phyloP scores from a whole-genome alignment of 2,797 vertebrate genomes.

The Clarias platycephalus region DNA sequence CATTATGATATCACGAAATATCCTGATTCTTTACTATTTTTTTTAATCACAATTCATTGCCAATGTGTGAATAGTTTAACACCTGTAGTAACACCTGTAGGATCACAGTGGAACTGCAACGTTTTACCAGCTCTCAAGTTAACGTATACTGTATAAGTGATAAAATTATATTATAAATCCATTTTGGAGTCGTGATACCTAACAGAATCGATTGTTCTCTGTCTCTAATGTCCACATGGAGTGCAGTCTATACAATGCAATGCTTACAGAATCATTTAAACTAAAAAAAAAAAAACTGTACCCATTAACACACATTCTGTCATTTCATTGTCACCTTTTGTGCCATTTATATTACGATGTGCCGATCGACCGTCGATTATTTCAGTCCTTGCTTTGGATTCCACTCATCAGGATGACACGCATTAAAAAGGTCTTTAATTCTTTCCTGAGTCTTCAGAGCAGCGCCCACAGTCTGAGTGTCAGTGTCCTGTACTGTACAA shows the following conservation, averaged over 20 bases:
- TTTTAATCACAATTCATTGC: no score
- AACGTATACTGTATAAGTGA: no score
- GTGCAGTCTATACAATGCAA: neutral
- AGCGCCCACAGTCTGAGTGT: neutral
- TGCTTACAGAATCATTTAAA: neutral
- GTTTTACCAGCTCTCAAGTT: no score
- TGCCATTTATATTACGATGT: neutral
- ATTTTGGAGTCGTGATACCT: no score
- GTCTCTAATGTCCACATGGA: neutral
- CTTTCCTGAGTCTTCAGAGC: constrained; percentile 11
- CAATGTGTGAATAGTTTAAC: no score
- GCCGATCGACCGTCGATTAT: neutral
- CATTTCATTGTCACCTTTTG: neutral
- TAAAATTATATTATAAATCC: no score
- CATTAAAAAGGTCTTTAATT: neutral
- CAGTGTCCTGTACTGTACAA: constrained; percentile 34
- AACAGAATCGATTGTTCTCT: no score
- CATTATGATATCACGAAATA: no score
- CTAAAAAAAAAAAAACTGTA: neutral
- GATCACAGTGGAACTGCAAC: no score
- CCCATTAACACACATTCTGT: neutral
- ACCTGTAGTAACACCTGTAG: no score
- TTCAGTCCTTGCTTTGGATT: neutral
- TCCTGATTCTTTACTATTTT: no score
- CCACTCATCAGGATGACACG: neutral